Base-by-base conservation (phyloP, 2,888 invertebrate genomes). In the Minunthozetes semirufus region DNA sequence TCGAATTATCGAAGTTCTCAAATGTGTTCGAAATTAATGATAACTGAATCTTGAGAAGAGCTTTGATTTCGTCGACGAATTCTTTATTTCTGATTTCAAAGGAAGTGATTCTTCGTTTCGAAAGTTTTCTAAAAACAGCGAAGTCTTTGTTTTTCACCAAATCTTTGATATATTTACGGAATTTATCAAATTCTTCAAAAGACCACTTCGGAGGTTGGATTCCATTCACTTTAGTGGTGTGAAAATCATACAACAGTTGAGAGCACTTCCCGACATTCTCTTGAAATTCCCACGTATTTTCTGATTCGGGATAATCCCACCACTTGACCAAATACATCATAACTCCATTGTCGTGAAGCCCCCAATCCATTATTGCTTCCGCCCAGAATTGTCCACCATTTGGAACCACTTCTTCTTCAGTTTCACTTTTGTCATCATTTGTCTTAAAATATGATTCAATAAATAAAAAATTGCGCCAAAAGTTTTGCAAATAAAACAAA, bases 281-380 rank as follows among this genome's bases (percentile, higher is more conserved):
- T n/a, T 71, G 17, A 19, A 71, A 46, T 71, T 71, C 71, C 71
- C 71, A 71, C 3, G 48, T 13, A 29, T 71, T 71, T 8, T 71
- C 48, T 0, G 15, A 13, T 17, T 71, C 48, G 3, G n/a, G 8
- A 19, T 71, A 71, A 0, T 22, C 48, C n/a, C 19, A 2, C 71
- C 71, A 71, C 17, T 71, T 46, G 11, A 71, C 38, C 17, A 71
- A 22, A n/a, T 71, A 71, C 53, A 50, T 53, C 29, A 53, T 46
- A 19, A 19, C 6, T 15, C 71, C 71, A 6, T 48, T 71, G 38
- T 66, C 38, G 19, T 66, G 66, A 6, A 38, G 4, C n/a, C 66
- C 66, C 66, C 66, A 66, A 11, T 66, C 66, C 38, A 66, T 17
- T 15, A 66, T 66, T 15, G 6, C n/a, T n/a, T 66, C 66, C 27